phyloP scores from a whole-genome alignment of 1,140 invertebrate species.

The Zophobas morio region DNA sequence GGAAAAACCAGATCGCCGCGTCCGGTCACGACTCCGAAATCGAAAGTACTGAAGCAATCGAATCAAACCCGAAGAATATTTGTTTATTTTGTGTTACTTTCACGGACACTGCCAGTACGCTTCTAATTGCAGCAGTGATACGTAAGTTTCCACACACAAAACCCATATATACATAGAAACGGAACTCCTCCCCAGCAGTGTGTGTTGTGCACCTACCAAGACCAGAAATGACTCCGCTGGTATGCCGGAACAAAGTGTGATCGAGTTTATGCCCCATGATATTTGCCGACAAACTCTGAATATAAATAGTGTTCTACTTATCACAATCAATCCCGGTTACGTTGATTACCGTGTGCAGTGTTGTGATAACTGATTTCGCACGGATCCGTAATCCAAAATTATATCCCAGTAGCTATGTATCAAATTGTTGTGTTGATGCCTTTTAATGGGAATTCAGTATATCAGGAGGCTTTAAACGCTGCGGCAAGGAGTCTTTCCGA shows the following conservation, averaged over 20 bases:
- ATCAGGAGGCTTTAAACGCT: constrained; percentile 10
- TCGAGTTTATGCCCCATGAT: constrained; percentile 6
- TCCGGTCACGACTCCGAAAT: not conserved
- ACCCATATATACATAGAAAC: constrained; percentile 22
- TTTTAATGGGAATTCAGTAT: constrained; percentile 5
- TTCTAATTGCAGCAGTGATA: constrained; percentile 24
- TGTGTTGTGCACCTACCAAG: constrained; percentile 19
- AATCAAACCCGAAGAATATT: constrained; percentile 1
- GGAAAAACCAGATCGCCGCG: too few relatives aligned
- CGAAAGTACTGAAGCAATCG: not conserved
- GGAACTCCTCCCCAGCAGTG: constrained; percentile 21
- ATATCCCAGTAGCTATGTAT: constrained; percentile 13
- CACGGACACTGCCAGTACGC: constrained; percentile 10
- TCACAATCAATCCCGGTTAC: constrained; percentile 11
- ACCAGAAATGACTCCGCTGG: not conserved
- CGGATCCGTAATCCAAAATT: constrained; percentile 25
- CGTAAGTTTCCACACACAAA: constrained; percentile 26
- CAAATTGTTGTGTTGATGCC: constrained; percentile 9
- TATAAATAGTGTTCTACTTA: constrained; percentile 1
- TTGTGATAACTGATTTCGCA: constrained; percentile 17
- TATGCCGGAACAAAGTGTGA: not conserved
- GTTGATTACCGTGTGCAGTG: constrained; percentile 14
- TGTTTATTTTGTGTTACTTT: constrained; percentile 27
- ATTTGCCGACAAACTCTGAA: constrained; percentile 14
- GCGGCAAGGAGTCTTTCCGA: constrained; percentile 20